Percentiles rank a stretch among this genome's conserved stretches.
Evolutionary conservation across 2,113 vertebrate genomes (phyloP).

Genomic region (Helogale parvula): DNA sequence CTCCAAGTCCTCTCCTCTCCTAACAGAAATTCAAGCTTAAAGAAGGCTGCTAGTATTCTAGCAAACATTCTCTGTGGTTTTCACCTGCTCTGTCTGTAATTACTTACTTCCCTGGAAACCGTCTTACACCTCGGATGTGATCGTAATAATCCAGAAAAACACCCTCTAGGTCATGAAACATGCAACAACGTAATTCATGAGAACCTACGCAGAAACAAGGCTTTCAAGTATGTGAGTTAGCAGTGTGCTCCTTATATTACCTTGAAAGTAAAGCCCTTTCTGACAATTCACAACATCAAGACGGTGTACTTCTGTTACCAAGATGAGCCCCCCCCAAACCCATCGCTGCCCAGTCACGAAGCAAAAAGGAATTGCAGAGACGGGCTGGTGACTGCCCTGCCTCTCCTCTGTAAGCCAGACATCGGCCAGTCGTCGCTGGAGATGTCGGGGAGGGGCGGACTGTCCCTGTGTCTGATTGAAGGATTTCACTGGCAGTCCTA

Average conservation of each 20-base stretch:
- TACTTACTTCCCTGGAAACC: not conserved
- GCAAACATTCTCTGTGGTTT: not conserved
- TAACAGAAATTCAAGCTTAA: conserved; percentile 58
- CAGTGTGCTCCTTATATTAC: conserved; percentile 53
- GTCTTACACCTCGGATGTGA: not conserved
- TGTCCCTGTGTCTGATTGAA: not conserved
- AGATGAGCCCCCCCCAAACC: not conserved
- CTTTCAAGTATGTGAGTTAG: conserved; percentile 47
- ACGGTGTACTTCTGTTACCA: not conserved
- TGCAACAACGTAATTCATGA: conserved; percentile 45
- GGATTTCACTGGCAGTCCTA: not conserved
- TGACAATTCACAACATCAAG: not conserved
- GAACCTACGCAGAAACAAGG: not conserved
- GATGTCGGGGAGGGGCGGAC: not conserved
- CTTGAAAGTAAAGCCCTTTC: not conserved
- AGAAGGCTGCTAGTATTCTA: not conserved
- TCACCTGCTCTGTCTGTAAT: not conserved
- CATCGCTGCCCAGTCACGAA: not conserved
- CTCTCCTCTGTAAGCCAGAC: not conserved
- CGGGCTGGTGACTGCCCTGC: not conserved
- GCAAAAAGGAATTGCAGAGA: not conserved
- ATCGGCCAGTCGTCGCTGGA: fast-evolving
- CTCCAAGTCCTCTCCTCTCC: conserved; percentile 44
- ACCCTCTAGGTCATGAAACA: conserved; percentile 53
- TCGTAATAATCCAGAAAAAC: conserved; percentile 61